Base-by-base conservation (phyloP, 2,888 invertebrate genomes). In the Ectropis crepuscularia region DNA sequence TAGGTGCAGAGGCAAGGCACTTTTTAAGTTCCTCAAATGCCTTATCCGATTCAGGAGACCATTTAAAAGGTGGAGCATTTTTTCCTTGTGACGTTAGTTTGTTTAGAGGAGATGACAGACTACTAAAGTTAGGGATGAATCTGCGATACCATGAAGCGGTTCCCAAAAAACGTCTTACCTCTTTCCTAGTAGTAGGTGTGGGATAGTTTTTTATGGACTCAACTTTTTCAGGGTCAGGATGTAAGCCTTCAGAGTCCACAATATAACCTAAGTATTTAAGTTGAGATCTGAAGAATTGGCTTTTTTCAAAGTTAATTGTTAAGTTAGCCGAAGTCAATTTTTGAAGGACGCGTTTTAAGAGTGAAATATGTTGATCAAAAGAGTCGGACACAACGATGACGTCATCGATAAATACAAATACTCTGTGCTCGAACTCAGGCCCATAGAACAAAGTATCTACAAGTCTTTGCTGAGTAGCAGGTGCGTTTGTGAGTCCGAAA, bases 391-490 rank as follows among this genome's bases (percentile, higher is more conserved):
- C 51, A 2, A 73, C 48, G 5, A 77, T 59, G 7, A 77, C 62
- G 53, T 77, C 75, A 60, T 75, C 75, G 2, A 73, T 1, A 51
- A 65, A 75, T 6, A 51, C 58, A 39, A 72, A 74, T 0, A 72
- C 68, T 37, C 49, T 60, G 0, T 42, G 12, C 16, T 28, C 16
- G 4, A 28, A 28, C 16, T 28, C 16, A 28, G 16, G 16, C 16
- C 16, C 16, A 28, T 12, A 72, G 49, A 63, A 63, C 5, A 63
- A n/a, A 6, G 53, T 42, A 61, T 76, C 76, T 0, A 73, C 72
- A 5, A 78, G 47, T 2, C 75, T 28, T 47, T 75, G 75, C 43
- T 74, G 78, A 0, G 76, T 74, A 1, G 75, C 74, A 0, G 74
- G 74, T 0, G 75, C 75, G 16, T 76, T 75, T 6, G 43, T 43